Evolutionary conservation across 2,888 invertebrate genomes (phyloP), one percentile per base, ranked within the genome.

Genomic region (Ctena decussata): DNA sequence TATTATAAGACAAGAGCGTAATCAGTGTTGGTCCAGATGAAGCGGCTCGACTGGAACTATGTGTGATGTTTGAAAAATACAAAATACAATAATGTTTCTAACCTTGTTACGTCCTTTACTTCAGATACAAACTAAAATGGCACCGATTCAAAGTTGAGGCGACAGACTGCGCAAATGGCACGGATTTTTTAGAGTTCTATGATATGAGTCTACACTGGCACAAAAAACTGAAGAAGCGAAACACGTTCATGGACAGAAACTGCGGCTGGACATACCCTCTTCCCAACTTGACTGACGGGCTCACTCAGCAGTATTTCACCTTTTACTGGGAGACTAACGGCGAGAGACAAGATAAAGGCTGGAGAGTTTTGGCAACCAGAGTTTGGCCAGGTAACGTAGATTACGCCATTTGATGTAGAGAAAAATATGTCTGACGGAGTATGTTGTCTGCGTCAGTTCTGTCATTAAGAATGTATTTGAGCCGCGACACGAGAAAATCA

Each of bases 341-440:
- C 6, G 72, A 75, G 0, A 82, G 69, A 8, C 73, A 65, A 18
- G 77, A 79, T 30, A 82, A 81, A 5, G 91, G 91, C 0, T 91
- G 84, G 65, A 49, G 85, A 35, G 73, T 90, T 21, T 78, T 87
- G 77, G 91, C 89, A 12, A 89, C 89, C 8, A 75, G 91, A 60
- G 86, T 86, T n/a, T 77, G 87, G 32, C 87, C 91, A n/a, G 71
- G 90, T 91, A 77, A 87, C 44, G 11, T n/a, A n/a, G n/a, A n/a
- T n/a, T n/a, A n/a, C n/a, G n/a, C n/a, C n/a, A n/a, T n/a, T n/a
- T n/a, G n/a, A n/a, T n/a, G n/a, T n/a, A n/a, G n/a, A n/a, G n/a
- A n/a, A n/a, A n/a, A n/a, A n/a, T n/a, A n/a, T n/a, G n/a, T n/a
- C n/a, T n/a, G n/a, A n/a, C n/a, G n/a, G n/a, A n/a, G n/a, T n/a